These are phyloP conservation scores for Takifugu flavidus DNA, from an alignment of 2,113 vertebrate species.

Conservation along the genomic window DNA sequence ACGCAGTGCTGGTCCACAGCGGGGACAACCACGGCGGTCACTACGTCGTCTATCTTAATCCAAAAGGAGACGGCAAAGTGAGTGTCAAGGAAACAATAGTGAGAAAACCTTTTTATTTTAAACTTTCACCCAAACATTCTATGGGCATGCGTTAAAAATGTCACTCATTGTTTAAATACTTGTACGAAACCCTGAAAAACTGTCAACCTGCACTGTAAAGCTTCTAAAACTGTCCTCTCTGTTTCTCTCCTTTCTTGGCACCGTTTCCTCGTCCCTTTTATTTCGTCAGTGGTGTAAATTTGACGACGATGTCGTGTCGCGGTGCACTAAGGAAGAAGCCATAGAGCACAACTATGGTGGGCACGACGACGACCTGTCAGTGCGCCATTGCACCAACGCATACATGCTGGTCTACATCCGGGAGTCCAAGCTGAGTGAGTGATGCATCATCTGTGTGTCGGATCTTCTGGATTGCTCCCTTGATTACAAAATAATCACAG, in stretches of 20 bases:
- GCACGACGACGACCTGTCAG: constrained; percentile 94
- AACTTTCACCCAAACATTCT: constrained; percentile 35
- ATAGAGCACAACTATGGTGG: constrained; percentile 98
- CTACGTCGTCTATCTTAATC: constrained; percentile 98
- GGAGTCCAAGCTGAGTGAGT: constrained; percentile 95
- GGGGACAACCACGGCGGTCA: constrained; percentile 99
- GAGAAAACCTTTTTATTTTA: constrained; percentile 52
- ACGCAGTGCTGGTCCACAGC: constrained; percentile 96
- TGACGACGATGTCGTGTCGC: constrained; percentile 94
- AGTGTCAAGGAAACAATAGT: constrained; percentile 82
- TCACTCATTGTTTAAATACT: background rate
- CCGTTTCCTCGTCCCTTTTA: background rate
- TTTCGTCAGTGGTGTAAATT: constrained; percentile 93
- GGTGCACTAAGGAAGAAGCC: constrained; percentile 97
- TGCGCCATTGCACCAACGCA: constrained; percentile 96
- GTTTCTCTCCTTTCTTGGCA: constrained; percentile 17
- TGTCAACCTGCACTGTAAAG: too few species aligned
- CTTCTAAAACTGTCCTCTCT: constrained; percentile 8
- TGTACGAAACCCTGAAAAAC: too few species aligned
- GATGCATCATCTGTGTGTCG: background rate
- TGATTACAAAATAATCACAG: too few species aligned
- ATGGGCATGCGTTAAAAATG: background rate
- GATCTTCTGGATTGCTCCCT: background rate
- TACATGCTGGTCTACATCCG: constrained; percentile 99
- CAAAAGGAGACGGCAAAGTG: constrained; percentile 98